Evolutionary conservation across 2,888 invertebrate genomes (phyloP).

Genomic region (Myathropa florea): DNA sequence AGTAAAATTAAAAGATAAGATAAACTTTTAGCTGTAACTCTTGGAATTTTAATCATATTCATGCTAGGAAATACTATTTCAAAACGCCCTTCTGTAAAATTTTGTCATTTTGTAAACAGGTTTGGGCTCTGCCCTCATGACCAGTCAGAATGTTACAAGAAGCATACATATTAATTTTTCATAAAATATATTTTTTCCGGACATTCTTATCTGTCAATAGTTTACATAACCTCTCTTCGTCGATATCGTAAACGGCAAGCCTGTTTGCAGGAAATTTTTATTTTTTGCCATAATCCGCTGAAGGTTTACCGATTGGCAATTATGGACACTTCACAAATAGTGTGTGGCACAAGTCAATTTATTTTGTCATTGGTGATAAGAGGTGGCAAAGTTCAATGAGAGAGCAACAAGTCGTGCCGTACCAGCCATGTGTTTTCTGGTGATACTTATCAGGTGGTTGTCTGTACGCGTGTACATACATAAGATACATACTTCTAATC

Average conservation of each 20-base stretch:
- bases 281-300: neutral
- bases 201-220: neutral
- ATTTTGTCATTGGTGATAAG: constrained; percentile 16
- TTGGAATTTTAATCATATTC: too few relatives aligned
- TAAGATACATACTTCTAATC: neutral
- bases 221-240: neutral
- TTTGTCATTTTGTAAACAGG: neutral
- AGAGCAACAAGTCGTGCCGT: neutral
- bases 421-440: constrained; percentile 13
- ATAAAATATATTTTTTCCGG: neutral
- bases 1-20: too few relatives aligned
- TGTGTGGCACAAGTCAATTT: constrained; percentile 1
- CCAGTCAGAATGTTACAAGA: neutral
- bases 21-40: too few relatives aligned
- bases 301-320: neutral
- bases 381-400: constrained; percentile 23
- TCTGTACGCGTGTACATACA: neutral
- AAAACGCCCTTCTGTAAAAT: neutral
- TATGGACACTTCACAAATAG: neutral
- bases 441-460: neutral
- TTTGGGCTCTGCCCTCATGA: neutral
- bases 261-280: constrained; percentile 10
- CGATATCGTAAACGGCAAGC: neutral
- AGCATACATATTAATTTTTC: neutral
- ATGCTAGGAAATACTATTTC: too few relatives aligned